Percentiles rank a stretch among this genome's conserved stretches.
These are phyloP conservation scores for Phragmatobia fuliginosa DNA, from an alignment of 2,888 invertebrate species.

Conservation along the genomic window DNA sequence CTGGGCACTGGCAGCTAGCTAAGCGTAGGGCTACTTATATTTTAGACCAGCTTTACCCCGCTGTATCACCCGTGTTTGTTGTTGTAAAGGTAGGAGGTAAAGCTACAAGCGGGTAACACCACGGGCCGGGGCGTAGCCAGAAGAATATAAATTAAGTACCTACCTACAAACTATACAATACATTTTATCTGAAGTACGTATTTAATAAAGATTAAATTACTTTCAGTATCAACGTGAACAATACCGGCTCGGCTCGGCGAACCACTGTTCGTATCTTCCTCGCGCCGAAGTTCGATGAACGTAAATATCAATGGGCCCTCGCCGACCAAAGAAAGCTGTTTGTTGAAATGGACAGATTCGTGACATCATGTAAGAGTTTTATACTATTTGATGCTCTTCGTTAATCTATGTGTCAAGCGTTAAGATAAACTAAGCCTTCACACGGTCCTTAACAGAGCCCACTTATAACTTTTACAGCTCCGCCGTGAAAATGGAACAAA, in stretches of 20 bases:
- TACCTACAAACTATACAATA: no score
- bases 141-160: no score
- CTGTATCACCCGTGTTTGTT: no score
- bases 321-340: constrained; percentile 89
- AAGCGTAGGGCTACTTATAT: no score
- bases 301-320: constrained; percentile 88
- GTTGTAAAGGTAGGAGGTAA: no score
- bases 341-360: constrained; percentile 91
- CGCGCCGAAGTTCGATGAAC: constrained; percentile 90
- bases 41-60: no score
- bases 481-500: no score
- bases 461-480: not conserved
- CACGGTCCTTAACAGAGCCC: not conserved
- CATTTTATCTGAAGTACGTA: not conserved
- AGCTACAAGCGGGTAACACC: no score
- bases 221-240: constrained; percentile 82
- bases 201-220: not conserved
- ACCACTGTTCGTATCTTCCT: constrained; percentile 91
- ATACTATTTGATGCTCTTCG: not conserved
- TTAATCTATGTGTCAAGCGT: not conserved
- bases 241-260: constrained; percentile 76
- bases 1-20: no score
- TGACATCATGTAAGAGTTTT: constrained; percentile 85
- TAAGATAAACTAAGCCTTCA: not conserved
- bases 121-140: no score